Evolutionary conservation across 1,140 invertebrate genomes (phyloP).

Genomic region (Centruroides sculpturatus): DNA sequence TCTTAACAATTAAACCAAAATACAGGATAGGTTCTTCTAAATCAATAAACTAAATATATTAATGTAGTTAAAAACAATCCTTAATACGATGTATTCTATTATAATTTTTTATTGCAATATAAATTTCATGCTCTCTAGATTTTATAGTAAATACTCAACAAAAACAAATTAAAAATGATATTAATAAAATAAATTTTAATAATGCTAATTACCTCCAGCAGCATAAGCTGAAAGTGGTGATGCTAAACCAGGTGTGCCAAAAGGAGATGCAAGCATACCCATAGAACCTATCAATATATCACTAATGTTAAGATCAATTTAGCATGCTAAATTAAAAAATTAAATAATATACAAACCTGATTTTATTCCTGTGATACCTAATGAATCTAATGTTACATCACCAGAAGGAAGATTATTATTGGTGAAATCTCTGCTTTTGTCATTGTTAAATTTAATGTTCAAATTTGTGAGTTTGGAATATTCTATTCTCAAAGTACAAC

Average conservation of each 20-base stretch:
- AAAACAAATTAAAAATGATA: too few relatives aligned
- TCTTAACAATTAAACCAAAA: too few relatives aligned
- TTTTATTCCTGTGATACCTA: slow-evolving; percentile 16
- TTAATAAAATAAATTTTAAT: not conserved
- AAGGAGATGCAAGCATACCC: slow-evolving; percentile 67
- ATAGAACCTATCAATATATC: slow-evolving; percentile 43
- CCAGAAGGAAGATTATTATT: slow-evolving; percentile 92
- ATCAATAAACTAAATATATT: too few relatives aligned
- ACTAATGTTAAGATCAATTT: not conserved
- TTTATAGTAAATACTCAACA: too few relatives aligned
- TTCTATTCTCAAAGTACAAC: slow-evolving; percentile 97
- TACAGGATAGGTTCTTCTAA: too few relatives aligned
- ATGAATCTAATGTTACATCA: slow-evolving; percentile 49
- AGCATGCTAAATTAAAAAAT: not conserved
- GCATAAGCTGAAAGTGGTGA: slow-evolving; percentile 48
- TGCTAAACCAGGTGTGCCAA: slow-evolving; percentile 52
- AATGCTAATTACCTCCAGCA: slow-evolving; percentile 13
- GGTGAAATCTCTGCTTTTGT: slow-evolving; percentile 97
- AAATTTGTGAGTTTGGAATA: slow-evolving; percentile 94
- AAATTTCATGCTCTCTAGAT: too few relatives aligned
- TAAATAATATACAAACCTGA: not conserved
- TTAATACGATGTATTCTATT: too few relatives aligned
- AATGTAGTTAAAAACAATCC: too few relatives aligned
- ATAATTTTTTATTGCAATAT: too few relatives aligned
- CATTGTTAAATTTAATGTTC: slow-evolving; percentile 99